These are phyloP conservation scores for Musca vetustissima DNA, from an alignment of 1,140 invertebrate species.

Conservation along the genomic window DNA sequence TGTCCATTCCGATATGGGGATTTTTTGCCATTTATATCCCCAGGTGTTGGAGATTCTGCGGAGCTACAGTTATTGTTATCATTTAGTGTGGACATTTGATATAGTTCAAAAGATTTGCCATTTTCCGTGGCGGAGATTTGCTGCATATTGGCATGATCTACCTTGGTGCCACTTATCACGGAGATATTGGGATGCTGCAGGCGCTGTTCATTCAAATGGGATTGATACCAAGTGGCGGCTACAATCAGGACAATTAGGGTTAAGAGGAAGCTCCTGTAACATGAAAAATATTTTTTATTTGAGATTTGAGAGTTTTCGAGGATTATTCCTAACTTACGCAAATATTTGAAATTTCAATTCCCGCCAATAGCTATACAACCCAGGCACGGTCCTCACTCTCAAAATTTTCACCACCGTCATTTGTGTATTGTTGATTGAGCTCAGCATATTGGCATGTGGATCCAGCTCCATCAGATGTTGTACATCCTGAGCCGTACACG, in stretches of 20 bases:
- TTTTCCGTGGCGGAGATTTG: conserved; percentile 30
- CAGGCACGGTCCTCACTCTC: conserved; percentile 70
- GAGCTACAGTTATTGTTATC: conserved; percentile 32
- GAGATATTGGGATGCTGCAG: conserved; percentile 39
- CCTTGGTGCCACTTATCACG: conserved; percentile 46
- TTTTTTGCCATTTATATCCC: conserved; percentile 39
- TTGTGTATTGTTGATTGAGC: conserved; percentile 34
- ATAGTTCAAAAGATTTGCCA: conserved; percentile 50
- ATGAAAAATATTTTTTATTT: background rate
- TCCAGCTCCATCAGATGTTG: conserved; percentile 61
- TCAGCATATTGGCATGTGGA: conserved; percentile 58
- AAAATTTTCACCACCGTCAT: conserved; percentile 59
- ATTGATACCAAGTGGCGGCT: conserved; percentile 48
- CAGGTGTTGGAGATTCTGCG: conserved; percentile 25
- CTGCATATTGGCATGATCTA: conserved; percentile 28
- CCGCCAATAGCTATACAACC: conserved; percentile 64
- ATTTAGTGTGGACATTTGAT: conserved; percentile 49
- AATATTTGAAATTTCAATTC: conserved; percentile 74
- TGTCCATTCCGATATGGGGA: conserved; percentile 6
- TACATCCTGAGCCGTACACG: conserved; percentile 66
- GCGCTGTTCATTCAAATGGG: conserved; percentile 40
- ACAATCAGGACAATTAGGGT: conserved; percentile 43
- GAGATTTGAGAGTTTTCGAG: too few species aligned
- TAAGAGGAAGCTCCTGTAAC: conserved; percentile 44
- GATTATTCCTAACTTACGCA: conserved; percentile 64